Percentiles rank a stretch among this genome's conserved stretches.
Conservation (phyloP, 2,113 vertebrate species). For the Tenebrosternarchus preto region DNA sequence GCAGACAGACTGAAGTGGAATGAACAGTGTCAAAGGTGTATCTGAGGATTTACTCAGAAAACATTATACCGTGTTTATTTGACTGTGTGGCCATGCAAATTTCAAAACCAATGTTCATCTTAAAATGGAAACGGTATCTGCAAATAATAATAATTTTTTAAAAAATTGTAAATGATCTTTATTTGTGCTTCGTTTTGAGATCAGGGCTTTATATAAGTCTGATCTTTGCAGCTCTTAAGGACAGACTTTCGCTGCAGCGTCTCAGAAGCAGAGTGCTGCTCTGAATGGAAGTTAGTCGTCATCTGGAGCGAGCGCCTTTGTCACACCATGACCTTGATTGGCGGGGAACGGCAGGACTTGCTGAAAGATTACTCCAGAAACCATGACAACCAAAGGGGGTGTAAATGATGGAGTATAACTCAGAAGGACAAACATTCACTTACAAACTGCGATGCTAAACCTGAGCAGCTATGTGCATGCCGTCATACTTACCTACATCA, state of each 20-base stretch:
- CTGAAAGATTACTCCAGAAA: constrained; percentile 61
- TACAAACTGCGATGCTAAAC: constrained; percentile 21
- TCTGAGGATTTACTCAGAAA: background rate
- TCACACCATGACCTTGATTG: constrained; percentile 71
- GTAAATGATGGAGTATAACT: constrained; percentile 59
- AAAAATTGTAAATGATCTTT: background rate
- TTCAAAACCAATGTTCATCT: background rate
- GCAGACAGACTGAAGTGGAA: background rate
- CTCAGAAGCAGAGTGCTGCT: constrained; percentile 7
- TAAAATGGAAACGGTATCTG: constrained; percentile 50
- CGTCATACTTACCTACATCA: no score
- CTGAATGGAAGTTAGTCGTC: constrained; percentile 64
- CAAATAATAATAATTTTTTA: background rate
- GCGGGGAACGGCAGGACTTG: constrained; percentile 58
- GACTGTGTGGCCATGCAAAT: background rate
- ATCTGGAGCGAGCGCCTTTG: constrained; percentile 69
- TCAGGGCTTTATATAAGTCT: background rate
- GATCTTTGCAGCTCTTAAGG: background rate
- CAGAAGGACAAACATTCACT: constrained; percentile 34
- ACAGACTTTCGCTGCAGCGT: background rate
- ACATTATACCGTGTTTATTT: background rate
- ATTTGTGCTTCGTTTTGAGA: background rate
- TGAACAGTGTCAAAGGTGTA: no score
- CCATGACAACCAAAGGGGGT: constrained; percentile 72
- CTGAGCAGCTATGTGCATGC: constrained; percentile 40